Evolutionary conservation across 2,888 invertebrate genomes (phyloP), one percentile per base, ranked within the genome.

Genomic region (Leucania comma): DNA sequence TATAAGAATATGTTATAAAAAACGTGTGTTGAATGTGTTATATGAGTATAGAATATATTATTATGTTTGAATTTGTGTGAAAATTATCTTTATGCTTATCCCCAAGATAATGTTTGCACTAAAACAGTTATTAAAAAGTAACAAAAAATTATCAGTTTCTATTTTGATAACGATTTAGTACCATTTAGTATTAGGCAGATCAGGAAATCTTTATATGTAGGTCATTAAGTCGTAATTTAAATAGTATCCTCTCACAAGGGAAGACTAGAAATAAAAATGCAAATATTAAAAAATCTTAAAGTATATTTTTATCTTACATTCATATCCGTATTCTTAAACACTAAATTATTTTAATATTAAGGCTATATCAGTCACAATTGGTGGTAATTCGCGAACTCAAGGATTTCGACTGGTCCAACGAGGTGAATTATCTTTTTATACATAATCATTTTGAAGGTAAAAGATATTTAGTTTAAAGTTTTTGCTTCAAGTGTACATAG

Each of bases 311-410:
- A 83, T 81, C 75, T 82, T 80, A 82, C 65, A 78, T 79, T 81
- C 67, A 78, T 74, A 80, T 84, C 75, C 68, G 62, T 76, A 70
- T 53, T 75, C 68, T 86, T 82, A 87, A 72, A 77, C 74, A 75
- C 74, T 88, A 89, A 72, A 71, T 86, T 86, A 83, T 76, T 67
- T 72, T 90, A 90, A 80, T 80, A 80, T 87, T 91, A 92, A 86
- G 68, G 74, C 89, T 94, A 94, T 85, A 89, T 94, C 94, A 94
- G 94, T 94, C 94, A 91, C 90, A 87, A 87, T 92, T 92, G 89
- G 89, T 90, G 87, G 81, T 82, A 26, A 82, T 76, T 75, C 77
- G 77, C 76, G 56, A 84, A 65, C 46, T 85, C 81, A 80, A 83
- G 68, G 63, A 72, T 80, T 66, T 22, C 12, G 51, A 58, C 46